Evolutionary conservation across 2,797 vertebrate genomes (phyloP).

Genomic region (Astyanax mexicanus): DNA sequence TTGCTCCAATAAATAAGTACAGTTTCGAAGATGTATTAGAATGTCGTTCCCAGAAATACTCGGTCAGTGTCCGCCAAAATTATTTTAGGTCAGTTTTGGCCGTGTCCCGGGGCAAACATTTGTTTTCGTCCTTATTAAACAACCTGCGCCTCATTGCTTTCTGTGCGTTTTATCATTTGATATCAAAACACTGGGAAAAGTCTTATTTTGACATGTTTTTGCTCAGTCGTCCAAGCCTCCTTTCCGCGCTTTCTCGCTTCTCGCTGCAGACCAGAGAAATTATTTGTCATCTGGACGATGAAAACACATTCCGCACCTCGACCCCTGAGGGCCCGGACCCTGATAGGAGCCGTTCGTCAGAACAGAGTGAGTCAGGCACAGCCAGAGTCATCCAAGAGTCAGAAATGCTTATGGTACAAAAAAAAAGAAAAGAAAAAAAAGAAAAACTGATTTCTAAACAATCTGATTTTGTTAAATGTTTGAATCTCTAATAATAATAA

Average conservation of each 20-base stretch:
- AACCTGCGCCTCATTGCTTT: neutral
- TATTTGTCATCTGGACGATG: neutral
- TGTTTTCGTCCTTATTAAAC: slow-evolving; percentile 1
- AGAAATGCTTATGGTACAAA: neutral
- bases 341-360: slow-evolving; percentile 8
- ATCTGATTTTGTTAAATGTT: neutral
- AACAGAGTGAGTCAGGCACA: slow-evolving; percentile 9
- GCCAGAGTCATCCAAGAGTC: slow-evolving; percentile 25
- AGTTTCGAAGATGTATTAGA: neutral
- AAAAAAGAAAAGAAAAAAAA: too few species aligned
- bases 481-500: too few species aligned
- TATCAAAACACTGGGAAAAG: neutral
- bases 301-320: neutral
- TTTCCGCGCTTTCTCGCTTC: neutral
- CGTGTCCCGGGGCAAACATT: slow-evolving; percentile 14
- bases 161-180: slow-evolving; percentile 7
- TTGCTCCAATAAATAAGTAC: slow-evolving; percentile 1
- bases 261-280: neutral
- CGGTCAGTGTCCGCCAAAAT: slow-evolving; percentile 7
- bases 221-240: neutral
- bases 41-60: neutral
- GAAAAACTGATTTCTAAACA: too few species aligned
- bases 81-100: neutral
- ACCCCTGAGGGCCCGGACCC: neutral
- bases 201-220: neutral